Conservation (phyloP, 2,113 vertebrate genomes). For the Oncorhynchus keta region DNA sequence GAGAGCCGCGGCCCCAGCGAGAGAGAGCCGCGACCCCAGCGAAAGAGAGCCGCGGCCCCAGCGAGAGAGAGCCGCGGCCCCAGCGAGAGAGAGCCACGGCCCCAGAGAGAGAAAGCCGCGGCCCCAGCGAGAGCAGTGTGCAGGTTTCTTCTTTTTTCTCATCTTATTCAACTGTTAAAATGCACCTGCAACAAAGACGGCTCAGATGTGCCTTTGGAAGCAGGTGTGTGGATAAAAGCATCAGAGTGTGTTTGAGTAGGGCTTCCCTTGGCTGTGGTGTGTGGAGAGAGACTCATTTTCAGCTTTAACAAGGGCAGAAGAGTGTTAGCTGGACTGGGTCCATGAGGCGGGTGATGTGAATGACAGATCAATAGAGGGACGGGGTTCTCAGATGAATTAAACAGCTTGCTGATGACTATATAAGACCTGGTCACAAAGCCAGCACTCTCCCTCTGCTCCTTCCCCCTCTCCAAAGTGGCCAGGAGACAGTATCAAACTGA, state of each 20-base stretch:
- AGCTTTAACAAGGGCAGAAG: neutral
- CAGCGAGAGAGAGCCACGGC: too few relatives aligned
- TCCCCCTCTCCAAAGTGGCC: slow-evolving; percentile 38
- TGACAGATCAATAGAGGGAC: slow-evolving; percentile 59
- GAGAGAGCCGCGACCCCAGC: too few relatives aligned
- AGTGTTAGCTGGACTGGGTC: slow-evolving; percentile 30
- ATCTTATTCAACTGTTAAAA: too few relatives aligned
- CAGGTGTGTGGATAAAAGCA: too few relatives aligned
- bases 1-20: too few relatives aligned
- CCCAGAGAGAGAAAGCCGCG: too few relatives aligned
- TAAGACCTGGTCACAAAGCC: slow-evolving; percentile 60
- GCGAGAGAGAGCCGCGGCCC: too few relatives aligned
- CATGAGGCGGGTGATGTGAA: slow-evolving; percentile 40
- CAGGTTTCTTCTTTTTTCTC: too few relatives aligned
- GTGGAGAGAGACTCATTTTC: neutral
- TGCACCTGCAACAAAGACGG: too few relatives aligned
- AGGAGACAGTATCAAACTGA: slow-evolving; percentile 51
- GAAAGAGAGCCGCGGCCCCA: too few relatives aligned
- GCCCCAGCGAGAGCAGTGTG: too few relatives aligned
- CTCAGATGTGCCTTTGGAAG: too few relatives aligned
- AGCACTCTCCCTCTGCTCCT: neutral
- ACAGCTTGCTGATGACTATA: slow-evolving; percentile 63
- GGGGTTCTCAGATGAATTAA: slow-evolving; percentile 69
- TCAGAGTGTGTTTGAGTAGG: slow-evolving; percentile 18
- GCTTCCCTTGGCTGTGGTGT: neutral